Evolutionary conservation across 2,888 invertebrate species (phyloP), one percentile per base, ranked within the genome.

Genomic region (Agrochola lota): DNA sequence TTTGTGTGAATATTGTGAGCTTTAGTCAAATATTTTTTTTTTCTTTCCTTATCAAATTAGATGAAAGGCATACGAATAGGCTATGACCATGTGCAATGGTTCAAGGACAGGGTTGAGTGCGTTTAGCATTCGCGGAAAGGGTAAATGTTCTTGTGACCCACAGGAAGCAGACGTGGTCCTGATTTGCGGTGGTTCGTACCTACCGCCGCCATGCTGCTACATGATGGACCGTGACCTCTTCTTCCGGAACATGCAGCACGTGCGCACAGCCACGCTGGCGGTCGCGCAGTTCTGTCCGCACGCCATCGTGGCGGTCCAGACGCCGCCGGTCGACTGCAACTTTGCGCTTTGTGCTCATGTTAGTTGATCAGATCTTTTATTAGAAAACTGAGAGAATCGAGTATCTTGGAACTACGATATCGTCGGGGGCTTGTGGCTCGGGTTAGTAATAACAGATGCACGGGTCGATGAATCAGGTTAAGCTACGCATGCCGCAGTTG

Each of bases 281-380:
- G 87, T 91, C 77, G 94, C 96, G 0, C 91, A 94, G 85, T 95
- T 95, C 90, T 93, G 94, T 23, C 96, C 96, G 0, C 89, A 94
- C 2, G 96, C 96, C 9, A 74, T 95, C 46, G 86, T 96, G n/a
- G 95, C 94, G 0, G 84, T 96, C 2, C 95, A 96, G 82, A 95
- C 96, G 2, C 95, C 96, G 26, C 96, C 96, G 0, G 95, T 96
- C 0, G 96, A 96, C 84, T 94, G 94, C 85, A 96, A 96, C 89
- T 95, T 94, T 80, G 90, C 95, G 0, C 90, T 96, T 4, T 93
- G 93, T 79, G 91, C 91, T 77, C 91, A 95, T 90, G 96, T 96
- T 82, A 92, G 95, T 92, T 59, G 4, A 26, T 5, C 11, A 57
- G 17, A 55, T 35, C 26, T 26, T n/a, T 15, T 15, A 55, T 55